Evolutionary conservation across 2,888 invertebrate genomes (phyloP).

Genomic region (Agrochola macilenta): DNA sequence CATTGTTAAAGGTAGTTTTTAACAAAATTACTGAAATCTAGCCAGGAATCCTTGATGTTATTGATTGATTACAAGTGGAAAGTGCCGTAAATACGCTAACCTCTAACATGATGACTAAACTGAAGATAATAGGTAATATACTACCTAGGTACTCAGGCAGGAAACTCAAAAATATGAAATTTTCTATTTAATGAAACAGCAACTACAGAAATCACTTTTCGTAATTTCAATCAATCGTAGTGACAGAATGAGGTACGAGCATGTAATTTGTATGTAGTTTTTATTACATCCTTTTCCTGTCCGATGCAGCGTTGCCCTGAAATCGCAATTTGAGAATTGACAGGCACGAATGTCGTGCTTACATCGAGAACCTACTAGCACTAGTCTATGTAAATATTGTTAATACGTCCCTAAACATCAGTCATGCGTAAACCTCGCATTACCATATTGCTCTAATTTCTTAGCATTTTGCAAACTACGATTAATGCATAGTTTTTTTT

Average conservation of each 20-base stretch:
- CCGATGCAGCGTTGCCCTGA: conserved; percentile 31
- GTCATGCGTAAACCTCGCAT: conserved; percentile 72
- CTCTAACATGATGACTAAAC: background rate
- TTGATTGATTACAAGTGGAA: background rate
- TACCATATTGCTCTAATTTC: conserved; percentile 77
- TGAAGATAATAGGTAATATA: background rate
- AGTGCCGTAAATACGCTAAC: background rate
- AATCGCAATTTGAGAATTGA: conserved; percentile 49
- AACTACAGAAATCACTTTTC: conserved; percentile 32
- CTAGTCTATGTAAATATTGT: conserved; percentile 50
- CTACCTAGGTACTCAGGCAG: background rate
- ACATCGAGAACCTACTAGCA: background rate
- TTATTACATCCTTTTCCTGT: conserved; percentile 47
- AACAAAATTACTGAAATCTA: background rate
- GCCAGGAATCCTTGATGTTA: background rate
- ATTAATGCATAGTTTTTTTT: conserved; percentile 50
- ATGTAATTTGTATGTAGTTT: conserved; percentile 40
- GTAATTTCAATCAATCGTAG: conserved; percentile 34
- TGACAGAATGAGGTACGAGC: conserved; percentile 21
- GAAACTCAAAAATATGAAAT: conserved; percentile 7
- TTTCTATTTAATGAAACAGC: background rate
- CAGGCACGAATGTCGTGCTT: conserved; percentile 47
- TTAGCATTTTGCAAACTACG: conserved; percentile 62
- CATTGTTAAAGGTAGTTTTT: background rate
- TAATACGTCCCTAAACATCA: conserved; percentile 58